Base-by-base conservation (phyloP, 1,140 invertebrate genomes). In the Camponotus pennsylvanicus region DNA sequence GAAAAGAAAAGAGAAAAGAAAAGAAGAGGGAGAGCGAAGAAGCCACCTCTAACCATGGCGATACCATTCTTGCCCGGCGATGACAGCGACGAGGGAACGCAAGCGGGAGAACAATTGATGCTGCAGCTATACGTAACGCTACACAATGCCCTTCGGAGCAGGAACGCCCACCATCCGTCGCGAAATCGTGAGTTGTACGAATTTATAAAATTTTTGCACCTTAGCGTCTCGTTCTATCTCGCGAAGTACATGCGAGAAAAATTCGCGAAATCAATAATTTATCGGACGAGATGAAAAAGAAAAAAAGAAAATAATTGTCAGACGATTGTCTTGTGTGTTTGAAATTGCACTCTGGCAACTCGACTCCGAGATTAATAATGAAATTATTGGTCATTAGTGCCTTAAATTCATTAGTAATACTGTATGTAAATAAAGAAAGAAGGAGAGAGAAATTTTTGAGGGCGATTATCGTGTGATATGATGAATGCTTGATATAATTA, bases 181-280 rank as follows among this genome's bases (percentile, higher is more conserved):
- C 92, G 94, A 88, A 95, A 95, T 88, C 95, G 95, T 95, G 90
- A 95, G 95, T 95, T 90, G 57, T 52, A 73, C 61, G 67, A 52
- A n/a, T 86, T 87, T 76, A 71, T 87, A 78, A 49, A 3, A 13
- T 52, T 78, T 27, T 2, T 67, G 8, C 59, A 63, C 49, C 6
- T 0, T 42, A 71, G 32, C 34, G 32, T 85, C 6, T 15, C n/a
- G 4, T 37, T 64, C 55, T 15, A 13, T 13, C 11, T 49, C 45
- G 45, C 3, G 11, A 15, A 15, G 4, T 49, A 15, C 45, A 3
- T 0, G 13, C 15, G 27, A 1, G 27, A 27, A 27, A 27, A 27
- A 21, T 21, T 21, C 21, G 21, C 21, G 21, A 21, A 37, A 42
- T 70, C 32, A 87, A 59, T 63, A 13, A 75, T 32, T 21, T 34